Conservation (phyloP, 30 jellyfish, hydroid and myxozoan species). For the Mastigias papua region DNA sequence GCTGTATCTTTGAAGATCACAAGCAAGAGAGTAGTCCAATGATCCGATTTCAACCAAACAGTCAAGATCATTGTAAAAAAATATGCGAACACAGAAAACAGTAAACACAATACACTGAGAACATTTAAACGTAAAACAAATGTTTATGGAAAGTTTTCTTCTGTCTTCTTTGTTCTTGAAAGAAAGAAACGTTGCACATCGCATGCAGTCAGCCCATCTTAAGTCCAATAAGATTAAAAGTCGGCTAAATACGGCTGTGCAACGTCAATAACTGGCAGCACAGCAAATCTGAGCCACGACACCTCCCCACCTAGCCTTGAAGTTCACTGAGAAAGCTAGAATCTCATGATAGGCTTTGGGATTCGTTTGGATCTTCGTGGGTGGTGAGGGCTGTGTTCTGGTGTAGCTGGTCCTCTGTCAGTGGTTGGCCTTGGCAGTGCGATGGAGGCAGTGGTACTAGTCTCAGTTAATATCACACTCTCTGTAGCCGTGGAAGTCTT, state of each 20-base stretch:
- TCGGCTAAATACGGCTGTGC: conserved; percentile 3
- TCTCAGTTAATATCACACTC: neutral
- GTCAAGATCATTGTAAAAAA: no score
- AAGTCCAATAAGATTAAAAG: neutral
- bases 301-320: conserved; percentile 46
- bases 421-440: no score
- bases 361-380: conserved; percentile 32
- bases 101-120: no score
- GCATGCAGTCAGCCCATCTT: neutral
- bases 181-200: neutral
- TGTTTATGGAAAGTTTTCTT: no score
- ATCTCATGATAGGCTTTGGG: conserved; percentile 26
- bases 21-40: no score
- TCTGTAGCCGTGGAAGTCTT: conserved; percentile 6
- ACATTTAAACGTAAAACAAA: no score
- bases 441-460: no score
- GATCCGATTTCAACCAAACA: no score
- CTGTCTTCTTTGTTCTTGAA: neutral
- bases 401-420: conserved; percentile 23
- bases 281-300: conserved; percentile 14
- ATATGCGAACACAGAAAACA: no score
- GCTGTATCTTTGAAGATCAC: no score
- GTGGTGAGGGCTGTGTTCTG: conserved; percentile 32
- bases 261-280: conserved; percentile 9
- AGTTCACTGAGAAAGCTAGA: conserved; percentile 28